A percentile compares a stretch with the other conserved stretches of the same genome.
phyloP scores from a whole-genome alignment of 2,797 vertebrate genomes.

The Mus minutoides region DNA sequence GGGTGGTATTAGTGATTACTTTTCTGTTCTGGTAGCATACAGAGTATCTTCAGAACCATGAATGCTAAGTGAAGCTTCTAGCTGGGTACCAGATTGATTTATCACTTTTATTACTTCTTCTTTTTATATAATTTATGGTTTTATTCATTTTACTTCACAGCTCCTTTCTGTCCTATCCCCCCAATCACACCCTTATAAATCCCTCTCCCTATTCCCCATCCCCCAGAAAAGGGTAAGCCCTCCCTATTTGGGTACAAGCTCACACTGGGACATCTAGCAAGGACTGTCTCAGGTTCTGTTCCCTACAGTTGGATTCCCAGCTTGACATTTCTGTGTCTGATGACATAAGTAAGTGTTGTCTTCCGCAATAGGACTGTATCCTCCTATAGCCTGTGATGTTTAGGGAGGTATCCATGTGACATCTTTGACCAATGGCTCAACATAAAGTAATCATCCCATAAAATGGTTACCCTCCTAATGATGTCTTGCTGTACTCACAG shows the following conservation, averaged over 20 bases:
- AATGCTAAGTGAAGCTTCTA: background rate
- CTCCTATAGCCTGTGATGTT: background rate
- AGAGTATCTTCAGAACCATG: background rate
- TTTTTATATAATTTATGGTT: background rate
- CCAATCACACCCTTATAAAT: background rate
- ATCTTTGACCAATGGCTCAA: background rate
- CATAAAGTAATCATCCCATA: background rate
- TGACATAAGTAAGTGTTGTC: background rate
- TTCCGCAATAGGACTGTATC: background rate
- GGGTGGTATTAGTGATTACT: no score
- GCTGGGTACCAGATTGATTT: background rate
- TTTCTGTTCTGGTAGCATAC: background rate
- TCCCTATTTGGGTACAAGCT: background rate
- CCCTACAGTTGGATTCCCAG: background rate
- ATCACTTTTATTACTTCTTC: background rate
- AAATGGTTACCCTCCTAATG: background rate
- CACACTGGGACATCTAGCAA: background rate
- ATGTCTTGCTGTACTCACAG: background rate
- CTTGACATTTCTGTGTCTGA: background rate
- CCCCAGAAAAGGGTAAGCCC: background rate
- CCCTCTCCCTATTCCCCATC: no score
- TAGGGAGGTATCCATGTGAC: background rate
- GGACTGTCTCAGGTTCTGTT: background rate
- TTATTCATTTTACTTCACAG: background rate
- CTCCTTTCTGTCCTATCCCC: background rate